These are phyloP conservation scores for Ceratina australensis DNA, from an alignment of 1,140 invertebrate species.

Conservation along the genomic window DNA sequence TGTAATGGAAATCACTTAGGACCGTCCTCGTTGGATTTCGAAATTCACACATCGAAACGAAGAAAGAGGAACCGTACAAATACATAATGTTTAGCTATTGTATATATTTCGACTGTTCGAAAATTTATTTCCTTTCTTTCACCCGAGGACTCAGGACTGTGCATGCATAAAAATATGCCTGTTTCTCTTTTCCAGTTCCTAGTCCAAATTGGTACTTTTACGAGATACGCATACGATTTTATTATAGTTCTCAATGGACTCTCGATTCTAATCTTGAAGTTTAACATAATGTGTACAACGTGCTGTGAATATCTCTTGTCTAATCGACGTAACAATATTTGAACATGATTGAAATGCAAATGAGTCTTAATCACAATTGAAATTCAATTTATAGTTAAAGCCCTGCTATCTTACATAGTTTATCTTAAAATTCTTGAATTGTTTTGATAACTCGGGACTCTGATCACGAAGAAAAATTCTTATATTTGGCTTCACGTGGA, in stretches of 20 bases:
- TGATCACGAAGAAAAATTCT: too few relatives aligned
- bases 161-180: slow-evolving; percentile 6
- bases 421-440: too few relatives aligned
- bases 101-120: background rate
- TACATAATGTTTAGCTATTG: background rate
- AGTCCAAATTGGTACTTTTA: slow-evolving; percentile 12
- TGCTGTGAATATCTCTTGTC: slow-evolving; percentile 31
- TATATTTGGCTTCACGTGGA: slow-evolving; percentile 27
- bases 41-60: slow-evolving; percentile 20
- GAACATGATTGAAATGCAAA: too few relatives aligned
- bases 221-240: slow-evolving; percentile 1
- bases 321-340: too few relatives aligned
- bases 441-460: too few relatives aligned
- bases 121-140: slow-evolving; percentile 1
- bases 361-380: too few relatives aligned
- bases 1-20: slow-evolving; percentile 27
- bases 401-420: too few relatives aligned
- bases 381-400: too few relatives aligned
- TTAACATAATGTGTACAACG: slow-evolving; percentile 46
- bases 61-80: background rate
- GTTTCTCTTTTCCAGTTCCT: slow-evolving; percentile 47
- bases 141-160: slow-evolving; percentile 13
- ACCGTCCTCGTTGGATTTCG: slow-evolving; percentile 29
- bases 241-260: background rate
- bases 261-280: slow-evolving; percentile 42